Base-by-base conservation (phyloP, 2,888 invertebrate genomes). In the Chelonus formosanus region DNA sequence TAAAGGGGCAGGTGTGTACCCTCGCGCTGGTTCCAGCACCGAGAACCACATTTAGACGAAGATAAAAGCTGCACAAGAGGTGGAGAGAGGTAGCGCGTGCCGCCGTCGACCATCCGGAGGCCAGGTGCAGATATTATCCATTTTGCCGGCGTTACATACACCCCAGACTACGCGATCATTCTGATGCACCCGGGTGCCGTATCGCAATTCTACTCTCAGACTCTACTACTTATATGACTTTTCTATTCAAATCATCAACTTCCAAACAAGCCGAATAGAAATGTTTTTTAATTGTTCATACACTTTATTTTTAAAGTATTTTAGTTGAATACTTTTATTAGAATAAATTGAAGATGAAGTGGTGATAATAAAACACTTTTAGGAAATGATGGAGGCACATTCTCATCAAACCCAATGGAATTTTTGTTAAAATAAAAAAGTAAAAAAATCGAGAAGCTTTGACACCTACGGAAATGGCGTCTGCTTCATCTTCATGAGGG, bases 41-140 rank as follows among this genome's bases (percentile, higher is more conserved):
- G 63, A 48, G 35, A 63, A 56, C 40, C 8, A 63, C 31, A 63
- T 56, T 62, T 55, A 53, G 47, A 43, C 34, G 47, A 20, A 54
- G 55, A 35, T 43, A 45, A 43, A 10, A 35, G 34, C 8, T 32
- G 53, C 31, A 40, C 44, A 10, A 10, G 32, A 60, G 40, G 55
- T 50, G 52, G 55, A 65, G 64, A 64, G 69, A 72, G 69, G 68
- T 59, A 71, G 72, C 68, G 70, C 70, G 70, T 69, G 70, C 68
- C 68, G 57, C 67, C 70, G 70, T 71, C 74, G 78, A 80, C 79
- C 80, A 80, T 81, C 80, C 80, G 80, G 80, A 80, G 80, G 78
- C 81, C 81, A 81, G 81, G 80, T 81, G 81, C 80, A 80, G 75
- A 77, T 78, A 80, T 80, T 78, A 80, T 80, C 77, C 80, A 77